Conservation (phyloP, 2,888 invertebrate species). For the Nyleta sp. region DNA sequence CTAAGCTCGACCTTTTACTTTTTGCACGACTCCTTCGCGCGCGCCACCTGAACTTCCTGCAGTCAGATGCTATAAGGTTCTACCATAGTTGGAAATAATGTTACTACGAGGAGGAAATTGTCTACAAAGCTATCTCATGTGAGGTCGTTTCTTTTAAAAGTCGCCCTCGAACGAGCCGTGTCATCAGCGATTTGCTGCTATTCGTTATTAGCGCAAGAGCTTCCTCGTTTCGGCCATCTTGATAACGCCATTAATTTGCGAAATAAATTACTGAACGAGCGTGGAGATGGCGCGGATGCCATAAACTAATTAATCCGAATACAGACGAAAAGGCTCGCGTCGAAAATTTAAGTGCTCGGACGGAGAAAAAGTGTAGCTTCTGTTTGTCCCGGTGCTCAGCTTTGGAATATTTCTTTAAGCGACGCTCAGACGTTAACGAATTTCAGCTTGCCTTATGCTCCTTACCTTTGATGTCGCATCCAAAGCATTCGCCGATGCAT, state of each 20-base stretch:
- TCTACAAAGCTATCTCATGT: slow-evolving; percentile 49
- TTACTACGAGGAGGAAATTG: slow-evolving; percentile 60
- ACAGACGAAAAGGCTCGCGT: too few relatives aligned
- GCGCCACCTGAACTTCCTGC: slow-evolving; percentile 33
- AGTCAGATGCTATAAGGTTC: slow-evolving; percentile 64
- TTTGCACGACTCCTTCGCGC: slow-evolving; percentile 52
- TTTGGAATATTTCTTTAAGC: slow-evolving; percentile 33
- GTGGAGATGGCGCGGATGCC: too few relatives aligned
- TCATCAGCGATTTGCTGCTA: slow-evolving; percentile 41
- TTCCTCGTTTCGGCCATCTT: slow-evolving; percentile 4
- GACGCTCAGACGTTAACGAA: slow-evolving; percentile 39
- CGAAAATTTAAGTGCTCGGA: too few relatives aligned
- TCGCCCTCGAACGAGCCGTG: slow-evolving; percentile 7
- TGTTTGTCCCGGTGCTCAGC: too few relatives aligned
- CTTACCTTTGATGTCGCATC: slow-evolving; percentile 46
- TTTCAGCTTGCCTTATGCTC: slow-evolving; percentile 14
- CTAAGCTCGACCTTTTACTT: slow-evolving; percentile 54
- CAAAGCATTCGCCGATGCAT: slow-evolving; percentile 36
- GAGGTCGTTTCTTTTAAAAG: slow-evolving; percentile 39
- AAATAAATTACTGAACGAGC: too few relatives aligned
- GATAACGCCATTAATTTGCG: too few relatives aligned
- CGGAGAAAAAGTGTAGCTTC: too few relatives aligned
- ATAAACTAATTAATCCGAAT: too few relatives aligned
- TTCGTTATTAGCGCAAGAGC: slow-evolving; percentile 31
- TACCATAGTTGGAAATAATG: slow-evolving; percentile 63